Conservation (phyloP, 2,113 vertebrate genomes). For the Tretioscincus oriximinensis region DNA sequence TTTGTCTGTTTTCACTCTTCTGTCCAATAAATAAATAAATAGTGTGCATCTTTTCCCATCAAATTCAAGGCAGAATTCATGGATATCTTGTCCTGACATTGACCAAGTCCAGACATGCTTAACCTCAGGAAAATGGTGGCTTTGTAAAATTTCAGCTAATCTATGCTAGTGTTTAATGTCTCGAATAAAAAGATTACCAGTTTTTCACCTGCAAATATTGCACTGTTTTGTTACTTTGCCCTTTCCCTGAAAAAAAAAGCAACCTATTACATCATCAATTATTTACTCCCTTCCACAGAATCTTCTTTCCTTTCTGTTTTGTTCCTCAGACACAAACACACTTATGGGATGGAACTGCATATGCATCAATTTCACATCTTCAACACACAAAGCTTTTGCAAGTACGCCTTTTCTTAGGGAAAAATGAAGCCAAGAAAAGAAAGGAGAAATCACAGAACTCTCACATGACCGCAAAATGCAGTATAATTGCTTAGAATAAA, state of each 20-base stretch:
- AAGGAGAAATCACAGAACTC: constrained; percentile 47
- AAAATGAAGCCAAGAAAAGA: constrained; percentile 9
- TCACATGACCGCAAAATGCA: constrained; percentile 26
- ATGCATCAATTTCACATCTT: constrained; percentile 51
- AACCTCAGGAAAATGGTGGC: too few relatives aligned
- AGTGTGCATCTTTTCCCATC: too few relatives aligned
- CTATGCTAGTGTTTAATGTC: constrained; percentile 19
- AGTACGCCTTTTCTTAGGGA: constrained; percentile 43
- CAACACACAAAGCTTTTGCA: constrained; percentile 50
- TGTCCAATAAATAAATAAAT: too few relatives aligned
- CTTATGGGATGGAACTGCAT: constrained; percentile 47
- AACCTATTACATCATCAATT: constrained; percentile 45
- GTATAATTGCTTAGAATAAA: constrained; percentile 28
- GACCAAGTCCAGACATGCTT: too few relatives aligned
- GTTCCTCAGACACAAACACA: constrained; percentile 2
- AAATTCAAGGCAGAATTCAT: too few relatives aligned
- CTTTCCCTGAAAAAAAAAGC: constrained; percentile 51
- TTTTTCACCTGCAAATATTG: constrained; percentile 37
- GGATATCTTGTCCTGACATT: too few relatives aligned
- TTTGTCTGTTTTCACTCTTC: too few relatives aligned
- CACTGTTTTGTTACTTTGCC: constrained; percentile 33
- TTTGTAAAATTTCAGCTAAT: too few relatives aligned
- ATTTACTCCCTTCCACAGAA: constrained; percentile 36
- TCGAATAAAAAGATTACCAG: constrained; percentile 25
- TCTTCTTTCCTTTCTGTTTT: constrained; percentile 32